A percentile compares a stretch with the other conserved stretches of the same genome.
These are phyloP conservation scores for Polypedilum pembai DNA, from an alignment of 1,140 invertebrate genomes.

Conservation along the genomic window DNA sequence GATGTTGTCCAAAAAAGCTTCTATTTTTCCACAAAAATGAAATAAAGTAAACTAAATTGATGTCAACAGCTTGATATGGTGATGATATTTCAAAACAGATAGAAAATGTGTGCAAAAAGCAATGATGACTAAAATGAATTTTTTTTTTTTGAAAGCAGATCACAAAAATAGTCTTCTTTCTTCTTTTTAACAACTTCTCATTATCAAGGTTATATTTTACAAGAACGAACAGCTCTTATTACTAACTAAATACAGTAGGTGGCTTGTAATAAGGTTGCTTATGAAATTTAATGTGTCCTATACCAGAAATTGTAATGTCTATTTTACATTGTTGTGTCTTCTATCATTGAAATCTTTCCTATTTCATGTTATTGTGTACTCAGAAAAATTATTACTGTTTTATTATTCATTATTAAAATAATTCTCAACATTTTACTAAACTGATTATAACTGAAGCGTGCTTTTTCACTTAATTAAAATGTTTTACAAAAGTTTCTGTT, in stretches of 20 bases:
- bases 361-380: not conserved
- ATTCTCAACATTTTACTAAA: too few relatives aligned
- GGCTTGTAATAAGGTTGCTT: not conserved
- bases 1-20: not conserved
- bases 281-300: not conserved
- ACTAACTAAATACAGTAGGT: not conserved
- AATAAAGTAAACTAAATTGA: not conserved
- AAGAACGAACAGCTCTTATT: too few relatives aligned
- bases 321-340: not conserved
- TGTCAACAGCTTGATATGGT: not conserved
- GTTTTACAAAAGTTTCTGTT: not conserved
- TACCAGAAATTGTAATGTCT: not conserved
- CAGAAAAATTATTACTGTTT: not conserved
- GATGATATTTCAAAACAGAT: not conserved
- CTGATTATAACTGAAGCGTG: not conserved
- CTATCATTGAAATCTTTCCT: slow-evolving; percentile 8
- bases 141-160: not conserved
- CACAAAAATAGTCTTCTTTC: not conserved
- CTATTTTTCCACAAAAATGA: not conserved
- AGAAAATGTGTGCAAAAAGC: not conserved
- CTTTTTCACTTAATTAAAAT: not conserved
- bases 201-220: not conserved
- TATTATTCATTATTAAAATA: not conserved
- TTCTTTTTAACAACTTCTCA: not conserved
- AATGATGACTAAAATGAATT: too few relatives aligned